phyloP scores from a whole-genome alignment of 2,113 vertebrate genomes.

The Thalassarche chlororhynchos region DNA sequence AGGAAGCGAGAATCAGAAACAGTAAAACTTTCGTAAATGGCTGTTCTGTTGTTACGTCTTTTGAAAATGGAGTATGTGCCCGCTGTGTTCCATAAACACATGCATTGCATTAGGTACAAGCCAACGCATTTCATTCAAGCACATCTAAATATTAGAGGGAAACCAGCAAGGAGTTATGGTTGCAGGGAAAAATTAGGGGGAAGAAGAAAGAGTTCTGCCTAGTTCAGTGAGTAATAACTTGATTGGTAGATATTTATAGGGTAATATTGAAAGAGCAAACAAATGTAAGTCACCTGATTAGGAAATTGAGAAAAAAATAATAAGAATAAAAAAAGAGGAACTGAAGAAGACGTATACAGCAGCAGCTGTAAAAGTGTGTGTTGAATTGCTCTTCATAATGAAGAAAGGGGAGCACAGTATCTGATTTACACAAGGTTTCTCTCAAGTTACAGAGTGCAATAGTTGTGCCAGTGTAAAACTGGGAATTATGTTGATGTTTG shows the following conservation, averaged over 20 bases:
- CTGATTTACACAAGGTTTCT: background rate
- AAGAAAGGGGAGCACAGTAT: background rate
- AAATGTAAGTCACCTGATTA: background rate
- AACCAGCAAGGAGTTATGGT: background rate
- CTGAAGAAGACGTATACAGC: background rate
- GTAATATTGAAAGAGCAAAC: background rate
- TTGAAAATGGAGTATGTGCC: background rate
- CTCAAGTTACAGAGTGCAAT: background rate
- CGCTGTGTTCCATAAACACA: background rate
- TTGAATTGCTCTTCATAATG: background rate
- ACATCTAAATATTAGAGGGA: slow-evolving; percentile 6
- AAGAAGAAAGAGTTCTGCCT: background rate
- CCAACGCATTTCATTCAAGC: background rate
- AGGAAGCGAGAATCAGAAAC: slow-evolving; percentile 14
- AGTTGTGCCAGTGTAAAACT: background rate
- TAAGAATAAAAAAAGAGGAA: background rate
- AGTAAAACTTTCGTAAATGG: slow-evolving; percentile 10
- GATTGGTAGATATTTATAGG: background rate
- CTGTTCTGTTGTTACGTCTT: background rate
- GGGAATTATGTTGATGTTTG: background rate
- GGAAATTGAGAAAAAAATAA: background rate
- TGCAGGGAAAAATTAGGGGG: background rate
- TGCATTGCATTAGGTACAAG: background rate
- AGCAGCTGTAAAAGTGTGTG: background rate
- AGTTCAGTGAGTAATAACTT: background rate